Evolutionary conservation across 2,113 vertebrate genomes (phyloP).

Genomic region (Tragelaphus scriptus): DNA sequence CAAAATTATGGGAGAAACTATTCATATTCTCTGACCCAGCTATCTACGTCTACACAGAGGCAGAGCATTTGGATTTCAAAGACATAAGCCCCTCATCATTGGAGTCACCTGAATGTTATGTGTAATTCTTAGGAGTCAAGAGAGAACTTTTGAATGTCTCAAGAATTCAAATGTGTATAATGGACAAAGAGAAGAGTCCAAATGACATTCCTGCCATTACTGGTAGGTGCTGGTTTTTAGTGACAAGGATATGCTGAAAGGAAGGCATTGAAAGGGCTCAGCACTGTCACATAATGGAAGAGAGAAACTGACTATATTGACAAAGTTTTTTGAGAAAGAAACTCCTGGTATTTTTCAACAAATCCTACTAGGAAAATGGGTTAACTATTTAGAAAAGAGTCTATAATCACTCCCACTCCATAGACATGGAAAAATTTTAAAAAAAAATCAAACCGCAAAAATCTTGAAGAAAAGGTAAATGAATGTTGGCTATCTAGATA

Average conservation of each 20-base stretch:
- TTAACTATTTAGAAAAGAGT: slow-evolving; percentile 3
- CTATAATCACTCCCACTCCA: not conserved
- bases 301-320: not conserved
- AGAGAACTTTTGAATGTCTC: not conserved
- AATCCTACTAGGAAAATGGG: not conserved
- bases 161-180: not conserved
- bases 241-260: not conserved
- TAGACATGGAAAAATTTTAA: not conserved
- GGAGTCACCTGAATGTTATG: not conserved
- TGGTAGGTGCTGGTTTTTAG: not conserved
- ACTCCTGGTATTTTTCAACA: not conserved
- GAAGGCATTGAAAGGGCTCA: not conserved
- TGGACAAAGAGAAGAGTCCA: not conserved
- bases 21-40: not conserved
- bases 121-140: not conserved
- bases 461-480: not conserved
- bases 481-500: not conserved
- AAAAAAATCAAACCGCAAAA: not conserved
- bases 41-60: not conserved
- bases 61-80: not conserved
- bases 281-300: not conserved
- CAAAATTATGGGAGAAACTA: not conserved
- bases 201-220: not conserved
- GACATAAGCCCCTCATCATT: not conserved
- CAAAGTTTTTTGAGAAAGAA: not conserved